These are phyloP conservation scores for Cheirogaleus medius DNA, from an alignment of 2,113 vertebrate genomes.

Conservation along the genomic window DNA sequence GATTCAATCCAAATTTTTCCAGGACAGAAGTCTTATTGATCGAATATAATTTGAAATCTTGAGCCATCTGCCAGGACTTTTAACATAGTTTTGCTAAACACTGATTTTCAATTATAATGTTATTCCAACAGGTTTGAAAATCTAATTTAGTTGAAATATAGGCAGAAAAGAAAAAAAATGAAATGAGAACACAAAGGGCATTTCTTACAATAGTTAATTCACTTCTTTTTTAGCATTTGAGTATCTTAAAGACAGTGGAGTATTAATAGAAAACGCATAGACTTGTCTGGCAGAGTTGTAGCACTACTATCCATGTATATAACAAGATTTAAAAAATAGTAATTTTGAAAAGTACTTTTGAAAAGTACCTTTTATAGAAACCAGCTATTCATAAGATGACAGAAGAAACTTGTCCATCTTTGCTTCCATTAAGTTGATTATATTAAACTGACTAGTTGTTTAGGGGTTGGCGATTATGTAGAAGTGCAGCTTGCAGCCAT, in stretches of 20 bases:
- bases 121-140: constrained; percentile 4
- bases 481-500: not conserved
- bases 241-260: not conserved
- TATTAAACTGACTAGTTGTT: constrained; percentile 15
- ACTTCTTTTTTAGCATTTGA: not conserved
- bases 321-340: not conserved
- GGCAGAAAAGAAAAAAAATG: not conserved
- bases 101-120: constrained; percentile 46
- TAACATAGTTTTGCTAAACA: constrained; percentile 6
- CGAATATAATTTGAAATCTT: constrained; percentile 36
- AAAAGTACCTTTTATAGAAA: not conserved
- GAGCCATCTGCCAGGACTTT: not conserved
- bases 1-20: constrained; percentile 6
- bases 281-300: not conserved
- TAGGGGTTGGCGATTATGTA: not conserved
- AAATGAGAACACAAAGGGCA: not conserved
- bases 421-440: not conserved
- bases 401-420: not conserved
- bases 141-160: not conserved
- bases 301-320: not conserved
- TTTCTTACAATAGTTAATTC: not conserved
- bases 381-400: not conserved
- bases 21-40: constrained; percentile 24
- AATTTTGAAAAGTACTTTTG: constrained; percentile 4
- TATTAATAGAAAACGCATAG: not conserved